Conservation (phyloP, 2,797 vertebrate species). For the Crypturellus tataupa region DNA sequence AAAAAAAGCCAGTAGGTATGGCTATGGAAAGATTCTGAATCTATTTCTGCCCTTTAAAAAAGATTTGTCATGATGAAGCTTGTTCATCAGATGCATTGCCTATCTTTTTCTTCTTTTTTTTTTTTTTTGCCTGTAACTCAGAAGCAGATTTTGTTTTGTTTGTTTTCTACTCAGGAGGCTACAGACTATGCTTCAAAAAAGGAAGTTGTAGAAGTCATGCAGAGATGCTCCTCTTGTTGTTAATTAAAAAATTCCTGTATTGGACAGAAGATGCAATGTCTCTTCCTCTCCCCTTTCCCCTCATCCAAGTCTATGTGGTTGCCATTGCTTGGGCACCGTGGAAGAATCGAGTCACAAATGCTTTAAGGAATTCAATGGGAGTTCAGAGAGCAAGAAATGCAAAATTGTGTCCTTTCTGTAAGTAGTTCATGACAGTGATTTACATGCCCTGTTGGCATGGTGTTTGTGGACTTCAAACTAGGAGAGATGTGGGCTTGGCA, state of each 20-base stretch:
- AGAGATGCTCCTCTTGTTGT: background rate
- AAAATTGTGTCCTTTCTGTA: background rate
- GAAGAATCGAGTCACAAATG: background rate
- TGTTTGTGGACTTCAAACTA: background rate
- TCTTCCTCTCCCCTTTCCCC: background rate
- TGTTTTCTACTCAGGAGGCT: background rate
- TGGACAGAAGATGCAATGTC: background rate
- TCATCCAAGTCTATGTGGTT: background rate
- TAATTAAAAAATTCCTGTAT: background rate
- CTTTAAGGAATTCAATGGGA: accelerated
- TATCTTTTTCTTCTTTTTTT: background rate
- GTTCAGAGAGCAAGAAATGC: background rate
- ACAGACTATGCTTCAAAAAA: background rate
- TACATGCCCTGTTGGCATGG: accelerated
- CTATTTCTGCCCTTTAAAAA: background rate
- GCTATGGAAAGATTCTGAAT: background rate
- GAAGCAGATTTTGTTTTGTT: background rate
- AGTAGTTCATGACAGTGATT: background rate
- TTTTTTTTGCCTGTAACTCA: background rate
- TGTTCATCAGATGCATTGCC: background rate
- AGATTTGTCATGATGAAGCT: background rate
- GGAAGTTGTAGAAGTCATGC: background rate
- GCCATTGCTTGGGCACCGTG: background rate
- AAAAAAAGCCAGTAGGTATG: background rate
- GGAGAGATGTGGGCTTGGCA: background rate